Conservation (phyloP, 2,888 invertebrate species). For the Phortica magna region DNA sequence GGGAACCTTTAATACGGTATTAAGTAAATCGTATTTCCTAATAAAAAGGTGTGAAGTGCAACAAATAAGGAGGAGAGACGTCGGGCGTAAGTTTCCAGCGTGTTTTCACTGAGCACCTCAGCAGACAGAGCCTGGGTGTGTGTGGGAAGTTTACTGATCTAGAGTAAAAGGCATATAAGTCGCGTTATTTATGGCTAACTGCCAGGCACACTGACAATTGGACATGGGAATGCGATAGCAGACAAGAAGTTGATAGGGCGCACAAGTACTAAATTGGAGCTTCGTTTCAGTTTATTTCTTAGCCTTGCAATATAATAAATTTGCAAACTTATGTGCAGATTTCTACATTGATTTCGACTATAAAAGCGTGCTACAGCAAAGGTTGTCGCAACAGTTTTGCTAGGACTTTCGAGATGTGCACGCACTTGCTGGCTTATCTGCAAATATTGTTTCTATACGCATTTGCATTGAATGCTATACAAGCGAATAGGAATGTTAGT, state of each 20-base stretch:
- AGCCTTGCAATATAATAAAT: conserved; percentile 57
- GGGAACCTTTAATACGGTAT: conserved; percentile 69
- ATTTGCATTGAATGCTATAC: conserved; percentile 18
- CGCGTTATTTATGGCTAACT: conserved; percentile 63
- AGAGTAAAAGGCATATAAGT: conserved; percentile 25
- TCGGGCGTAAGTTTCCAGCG: not conserved
- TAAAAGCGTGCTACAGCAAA: conserved; percentile 53
- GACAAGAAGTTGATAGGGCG: conserved; percentile 51
- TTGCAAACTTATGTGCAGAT: conserved; percentile 56
- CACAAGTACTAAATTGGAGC: conserved; percentile 48
- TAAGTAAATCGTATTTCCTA: conserved; percentile 43
- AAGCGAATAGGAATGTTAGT: not conserved
- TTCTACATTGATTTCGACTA: conserved; percentile 45
- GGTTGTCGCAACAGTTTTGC: conserved; percentile 50
- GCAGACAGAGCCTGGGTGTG: conserved; percentile 61
- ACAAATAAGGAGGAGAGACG: conserved; percentile 33
- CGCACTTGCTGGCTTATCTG: conserved; percentile 33
- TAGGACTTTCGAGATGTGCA: conserved; percentile 50
- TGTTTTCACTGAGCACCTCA: not conserved
- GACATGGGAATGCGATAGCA: conserved; percentile 60
- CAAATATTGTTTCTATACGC: conserved; percentile 34
- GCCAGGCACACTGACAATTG: conserved; percentile 51
- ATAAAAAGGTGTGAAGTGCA: conserved; percentile 34
- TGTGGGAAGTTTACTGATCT: conserved; percentile 69
- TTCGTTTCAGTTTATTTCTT: not conserved